phyloP scores from a whole-genome alignment of 2,888 invertebrate genomes.

The Eupsilia transversa region DNA sequence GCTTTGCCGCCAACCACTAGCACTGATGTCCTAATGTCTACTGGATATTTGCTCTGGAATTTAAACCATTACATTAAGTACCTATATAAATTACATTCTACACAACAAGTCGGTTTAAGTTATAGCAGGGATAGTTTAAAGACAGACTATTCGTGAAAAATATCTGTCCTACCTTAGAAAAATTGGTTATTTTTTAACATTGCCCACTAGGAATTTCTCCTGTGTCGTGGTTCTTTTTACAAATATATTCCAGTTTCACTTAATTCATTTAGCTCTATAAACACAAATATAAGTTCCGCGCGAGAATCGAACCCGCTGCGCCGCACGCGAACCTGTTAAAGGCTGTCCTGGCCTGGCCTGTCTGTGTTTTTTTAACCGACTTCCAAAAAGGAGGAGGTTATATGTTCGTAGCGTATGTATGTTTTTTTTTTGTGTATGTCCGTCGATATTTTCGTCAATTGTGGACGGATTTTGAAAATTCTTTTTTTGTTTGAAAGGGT shows the following conservation, averaged over 20 bases:
- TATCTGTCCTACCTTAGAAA: neutral
- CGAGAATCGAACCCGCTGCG: no score
- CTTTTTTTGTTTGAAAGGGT: no score
- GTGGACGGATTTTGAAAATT: no score
- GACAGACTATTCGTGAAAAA: no score
- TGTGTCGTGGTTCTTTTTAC: neutral
- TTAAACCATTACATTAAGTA: neutral
- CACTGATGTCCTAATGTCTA: conserved; percentile 96
- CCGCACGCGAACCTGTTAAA: no score
- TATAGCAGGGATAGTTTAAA: neutral
- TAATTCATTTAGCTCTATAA: neutral
- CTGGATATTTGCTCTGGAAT: conserved; percentile 94
- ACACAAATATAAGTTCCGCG: neutral
- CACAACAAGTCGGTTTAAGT: neutral
- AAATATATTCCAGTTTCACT: neutral
- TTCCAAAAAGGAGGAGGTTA: no score
- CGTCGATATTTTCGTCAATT: no score
- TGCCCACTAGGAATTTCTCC: neutral
- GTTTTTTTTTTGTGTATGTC: no score
- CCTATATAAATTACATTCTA: neutral
- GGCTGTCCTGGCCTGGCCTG: no score
- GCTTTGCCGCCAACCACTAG: conserved; percentile 94
- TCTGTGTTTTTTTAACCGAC: no score
- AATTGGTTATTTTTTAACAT: neutral
- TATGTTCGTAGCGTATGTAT: no score